Conservation (phyloP, 1,140 invertebrate species). For the Eufriesea mexicana region DNA sequence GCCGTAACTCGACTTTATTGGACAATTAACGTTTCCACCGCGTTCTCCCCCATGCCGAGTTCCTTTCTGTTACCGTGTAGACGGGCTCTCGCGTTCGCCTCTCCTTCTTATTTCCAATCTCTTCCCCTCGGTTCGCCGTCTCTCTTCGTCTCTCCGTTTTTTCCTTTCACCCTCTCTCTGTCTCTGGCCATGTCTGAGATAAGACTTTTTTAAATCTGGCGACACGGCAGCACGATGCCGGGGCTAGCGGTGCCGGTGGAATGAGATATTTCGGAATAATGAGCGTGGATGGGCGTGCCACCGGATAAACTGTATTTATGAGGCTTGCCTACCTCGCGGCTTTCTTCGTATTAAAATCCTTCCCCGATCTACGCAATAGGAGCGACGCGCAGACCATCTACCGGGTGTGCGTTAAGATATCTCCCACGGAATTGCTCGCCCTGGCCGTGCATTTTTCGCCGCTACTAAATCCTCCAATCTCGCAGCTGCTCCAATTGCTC, state of each 20-base stretch:
- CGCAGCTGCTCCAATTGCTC: background rate
- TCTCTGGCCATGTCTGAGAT: constrained; percentile 56
- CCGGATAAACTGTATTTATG: constrained; percentile 82
- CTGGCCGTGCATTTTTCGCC: too few relatives aligned
- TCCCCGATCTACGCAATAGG: constrained; percentile 43
- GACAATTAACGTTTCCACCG: constrained; percentile 79
- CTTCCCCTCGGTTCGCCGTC: background rate
- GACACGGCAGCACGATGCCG: constrained; percentile 64
- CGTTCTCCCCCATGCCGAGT: constrained; percentile 31
- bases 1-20: constrained; percentile 80
- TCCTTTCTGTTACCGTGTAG: constrained; percentile 35
- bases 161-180: constrained; percentile 45
- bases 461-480: background rate
- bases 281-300: constrained; percentile 79
- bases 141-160: constrained; percentile 20
- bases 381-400: constrained; percentile 27
- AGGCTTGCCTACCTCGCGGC: constrained; percentile 66
- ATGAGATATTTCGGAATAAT: constrained; percentile 82
- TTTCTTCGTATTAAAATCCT: constrained; percentile 58
- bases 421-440: background rate
- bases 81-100: constrained; percentile 1
- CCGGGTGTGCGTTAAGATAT: constrained; percentile 34
- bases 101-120: constrained; percentile 51
- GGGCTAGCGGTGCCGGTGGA: constrained; percentile 65
- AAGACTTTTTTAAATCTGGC: constrained; percentile 78